phyloP scores from a whole-genome alignment of 2,888 invertebrate species.

The Poecilus cupreus region DNA sequence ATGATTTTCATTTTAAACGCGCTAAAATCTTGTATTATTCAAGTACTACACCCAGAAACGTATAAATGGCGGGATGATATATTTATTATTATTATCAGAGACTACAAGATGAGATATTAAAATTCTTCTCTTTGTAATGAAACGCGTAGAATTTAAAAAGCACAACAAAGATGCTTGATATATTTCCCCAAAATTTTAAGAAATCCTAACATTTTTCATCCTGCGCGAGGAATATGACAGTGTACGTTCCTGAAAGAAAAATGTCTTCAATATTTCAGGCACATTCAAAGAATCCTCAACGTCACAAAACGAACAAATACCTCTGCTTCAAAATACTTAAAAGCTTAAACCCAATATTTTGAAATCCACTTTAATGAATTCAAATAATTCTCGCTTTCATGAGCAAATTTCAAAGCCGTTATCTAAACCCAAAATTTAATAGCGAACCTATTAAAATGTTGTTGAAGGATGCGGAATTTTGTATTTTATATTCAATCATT shows the following conservation, averaged over 20 bases:
- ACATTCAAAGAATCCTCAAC: background rate
- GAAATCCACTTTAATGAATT: constrained; percentile 3
- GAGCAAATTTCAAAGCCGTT: background rate
- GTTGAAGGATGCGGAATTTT: background rate
- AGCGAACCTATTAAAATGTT: background rate
- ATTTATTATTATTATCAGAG: no score
- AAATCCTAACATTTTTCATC: background rate
- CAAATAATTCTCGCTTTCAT: background rate
- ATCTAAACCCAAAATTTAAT: background rate
- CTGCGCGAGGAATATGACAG: background rate
- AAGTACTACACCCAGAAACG: no score
- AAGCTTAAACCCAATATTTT: background rate
- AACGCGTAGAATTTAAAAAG: background rate
- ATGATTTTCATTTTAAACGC: no score
- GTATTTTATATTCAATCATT: background rate
- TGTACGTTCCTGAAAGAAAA: background rate
- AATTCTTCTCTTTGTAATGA: background rate
- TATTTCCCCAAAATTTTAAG: background rate
- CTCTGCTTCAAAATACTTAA: background rate
- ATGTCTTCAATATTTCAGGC: background rate
- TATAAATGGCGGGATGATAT: no score
- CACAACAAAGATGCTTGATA: background rate
- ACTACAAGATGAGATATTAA: no score
- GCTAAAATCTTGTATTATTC: no score
- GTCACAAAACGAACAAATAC: background rate